These are phyloP conservation scores for Scaptomyza cyrtandrae DNA, from an alignment of 2,888 invertebrate genomes.

Conservation along the genomic window DNA sequence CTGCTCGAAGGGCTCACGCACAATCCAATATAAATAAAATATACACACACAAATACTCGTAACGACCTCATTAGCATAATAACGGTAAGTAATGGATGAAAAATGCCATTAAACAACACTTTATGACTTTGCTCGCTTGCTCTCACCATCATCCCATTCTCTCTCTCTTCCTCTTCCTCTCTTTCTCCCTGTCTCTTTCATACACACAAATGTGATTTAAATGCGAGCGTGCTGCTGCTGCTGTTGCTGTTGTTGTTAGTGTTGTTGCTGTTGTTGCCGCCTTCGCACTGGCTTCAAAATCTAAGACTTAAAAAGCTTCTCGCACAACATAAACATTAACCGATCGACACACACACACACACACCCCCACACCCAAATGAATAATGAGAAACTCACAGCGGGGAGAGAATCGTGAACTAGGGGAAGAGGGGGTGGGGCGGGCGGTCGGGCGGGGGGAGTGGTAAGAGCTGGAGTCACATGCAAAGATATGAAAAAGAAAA, in stretches of 20 bases:
- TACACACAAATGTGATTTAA: slow-evolving; percentile 54
- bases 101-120: slow-evolving; percentile 84
- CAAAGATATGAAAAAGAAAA: not conserved
- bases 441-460: not conserved
- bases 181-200: slow-evolving; percentile 29
- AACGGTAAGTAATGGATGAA: slow-evolving; percentile 83
- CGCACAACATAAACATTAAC: slow-evolving; percentile 50
- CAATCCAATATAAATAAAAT: slow-evolving; percentile 76
- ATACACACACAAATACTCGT: slow-evolving; percentile 80
- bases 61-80: slow-evolving; percentile 84
- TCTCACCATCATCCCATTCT: too few species aligned
- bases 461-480: too few species aligned
- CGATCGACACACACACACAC: slow-evolving; percentile 48
- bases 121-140: slow-evolving; percentile 79
- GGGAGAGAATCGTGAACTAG: not conserved
- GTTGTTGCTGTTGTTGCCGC: slow-evolving; percentile 44
- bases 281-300: slow-evolving; percentile 60
- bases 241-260: slow-evolving; percentile 35
- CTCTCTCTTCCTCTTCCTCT: too few species aligned
- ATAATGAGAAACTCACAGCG: slow-evolving; percentile 26
- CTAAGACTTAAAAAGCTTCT: slow-evolving; percentile 68
- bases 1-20: slow-evolving; percentile 40
- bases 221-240: slow-evolving; percentile 48
- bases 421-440: not conserved
- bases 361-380: slow-evolving; percentile 37